Conservation (phyloP, 37 sponge, comb jelly and placozoan genomes). For the Chondrosia reniformis region DNA sequence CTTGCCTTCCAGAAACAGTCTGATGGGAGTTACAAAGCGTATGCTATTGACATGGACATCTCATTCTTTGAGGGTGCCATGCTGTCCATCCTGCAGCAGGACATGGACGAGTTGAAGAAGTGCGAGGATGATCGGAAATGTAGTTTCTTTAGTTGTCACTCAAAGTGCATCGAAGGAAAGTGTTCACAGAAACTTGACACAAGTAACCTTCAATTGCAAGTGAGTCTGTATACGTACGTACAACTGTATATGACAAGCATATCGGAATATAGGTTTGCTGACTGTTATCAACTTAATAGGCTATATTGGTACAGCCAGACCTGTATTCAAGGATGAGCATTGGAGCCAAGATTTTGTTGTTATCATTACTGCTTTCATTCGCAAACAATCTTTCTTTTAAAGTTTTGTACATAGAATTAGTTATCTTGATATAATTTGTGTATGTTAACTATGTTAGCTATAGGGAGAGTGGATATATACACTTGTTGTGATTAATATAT, state of each 20-base stretch:
- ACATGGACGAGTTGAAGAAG: background rate
- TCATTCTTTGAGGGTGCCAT: slow-evolving; percentile 3
- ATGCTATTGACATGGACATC: slow-evolving; percentile 15
- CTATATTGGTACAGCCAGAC: too few species aligned
- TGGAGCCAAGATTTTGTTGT: too few species aligned
- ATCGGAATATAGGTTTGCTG: too few species aligned
- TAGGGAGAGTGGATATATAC: background rate
- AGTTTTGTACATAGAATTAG: too few species aligned
- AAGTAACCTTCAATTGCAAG: slow-evolving; percentile 18
- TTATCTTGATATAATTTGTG: too few species aligned
- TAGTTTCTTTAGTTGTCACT: background rate
- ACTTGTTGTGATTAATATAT: background rate
- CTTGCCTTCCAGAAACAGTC: background rate
- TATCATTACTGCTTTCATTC: too few species aligned
- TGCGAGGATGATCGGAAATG: background rate
- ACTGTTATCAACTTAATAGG: too few species aligned
- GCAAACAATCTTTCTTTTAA: too few species aligned
- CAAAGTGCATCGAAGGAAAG: background rate
- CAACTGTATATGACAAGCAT: background rate
- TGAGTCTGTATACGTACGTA: background rate
- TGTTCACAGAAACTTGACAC: slow-evolving; percentile 7
- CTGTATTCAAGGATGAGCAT: too few species aligned
- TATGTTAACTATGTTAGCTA: too few species aligned
- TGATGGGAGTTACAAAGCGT: background rate
- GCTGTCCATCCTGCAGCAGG: background rate